Evolutionary conservation across 2,797 vertebrate genomes (phyloP).

Genomic region (Squalus acanthias): DNA sequence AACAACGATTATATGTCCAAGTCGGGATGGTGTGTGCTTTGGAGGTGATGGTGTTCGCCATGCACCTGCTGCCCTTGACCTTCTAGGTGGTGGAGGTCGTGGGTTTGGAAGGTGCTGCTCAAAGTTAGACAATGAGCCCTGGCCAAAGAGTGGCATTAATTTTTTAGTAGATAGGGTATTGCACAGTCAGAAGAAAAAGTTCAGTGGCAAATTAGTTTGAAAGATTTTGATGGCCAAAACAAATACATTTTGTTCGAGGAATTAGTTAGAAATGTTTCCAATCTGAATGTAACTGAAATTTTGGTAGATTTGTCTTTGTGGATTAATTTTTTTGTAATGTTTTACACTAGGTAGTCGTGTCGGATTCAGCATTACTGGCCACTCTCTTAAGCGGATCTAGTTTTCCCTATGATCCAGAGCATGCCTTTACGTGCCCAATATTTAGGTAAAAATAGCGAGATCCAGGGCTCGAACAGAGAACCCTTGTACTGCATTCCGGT

Average conservation of each 20-base stretch:
- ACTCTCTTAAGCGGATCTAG: not conserved
- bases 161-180: not conserved
- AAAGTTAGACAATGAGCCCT: not conserved
- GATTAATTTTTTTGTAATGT: not conserved
- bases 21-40: not conserved
- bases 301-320: not conserved
- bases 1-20: not conserved
- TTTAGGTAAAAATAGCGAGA: not conserved
- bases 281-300: not conserved
- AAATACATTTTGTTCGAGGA: not conserved
- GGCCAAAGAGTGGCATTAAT: too few relatives aligned
- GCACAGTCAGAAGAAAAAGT: not conserved
- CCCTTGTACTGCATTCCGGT: not conserved
- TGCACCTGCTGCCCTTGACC: not conserved
- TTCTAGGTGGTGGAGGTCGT: not conserved
- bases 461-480: not conserved
- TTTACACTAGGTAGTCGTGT: not conserved
- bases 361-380: not conserved
- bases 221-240: not conserved
- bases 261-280: not conserved
- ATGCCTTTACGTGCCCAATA: not conserved
- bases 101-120: not conserved
- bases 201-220: not conserved
- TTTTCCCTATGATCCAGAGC: not conserved
- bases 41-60: not conserved